phyloP scores from a whole-genome alignment of 1,140 invertebrate species.

The Himalopsyche phryganea region DNA sequence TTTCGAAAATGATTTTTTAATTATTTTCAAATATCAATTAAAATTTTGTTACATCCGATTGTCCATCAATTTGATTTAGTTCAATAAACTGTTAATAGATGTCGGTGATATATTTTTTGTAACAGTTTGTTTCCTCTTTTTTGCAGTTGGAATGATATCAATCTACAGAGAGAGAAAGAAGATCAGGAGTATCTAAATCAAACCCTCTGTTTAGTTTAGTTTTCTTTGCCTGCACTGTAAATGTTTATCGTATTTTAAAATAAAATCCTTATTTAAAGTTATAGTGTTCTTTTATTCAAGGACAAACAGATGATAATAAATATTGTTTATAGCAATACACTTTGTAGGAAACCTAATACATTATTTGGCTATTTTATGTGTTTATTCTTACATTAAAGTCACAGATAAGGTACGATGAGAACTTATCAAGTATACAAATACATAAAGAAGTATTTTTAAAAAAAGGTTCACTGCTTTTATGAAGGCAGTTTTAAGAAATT shows the following conservation, averaged over 20 bases:
- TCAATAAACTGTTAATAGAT: too few species aligned
- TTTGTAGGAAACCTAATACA: constrained; percentile 18
- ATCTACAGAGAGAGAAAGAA: constrained; percentile 66
- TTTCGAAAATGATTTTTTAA: too few species aligned
- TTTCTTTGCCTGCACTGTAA: too few species aligned
- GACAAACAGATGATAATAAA: constrained; percentile 14
- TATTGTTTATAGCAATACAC: constrained; percentile 22
- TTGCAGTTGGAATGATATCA: constrained; percentile 31
- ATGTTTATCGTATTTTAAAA: too few species aligned
- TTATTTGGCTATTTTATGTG: constrained; percentile 4
- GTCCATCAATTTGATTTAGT: too few species aligned
- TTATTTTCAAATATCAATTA: too few species aligned
- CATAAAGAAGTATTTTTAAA: too few species aligned
- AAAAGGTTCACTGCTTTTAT: too few species aligned
- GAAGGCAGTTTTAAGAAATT: too few species aligned
- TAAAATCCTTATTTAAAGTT: neutral
- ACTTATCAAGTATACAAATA: neutral
- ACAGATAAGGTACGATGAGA: constrained; percentile 14
- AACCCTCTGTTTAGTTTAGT: too few species aligned
- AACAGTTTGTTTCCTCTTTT: neutral
- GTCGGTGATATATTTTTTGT: too few species aligned
- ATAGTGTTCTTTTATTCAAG: neutral
- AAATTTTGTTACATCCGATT: too few species aligned
- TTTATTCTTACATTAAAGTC: constrained; percentile 12
- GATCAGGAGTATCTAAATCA: constrained; percentile 53